phyloP scores from a whole-genome alignment of 2,797 vertebrate genomes.

The Darevskia nairensis region DNA sequence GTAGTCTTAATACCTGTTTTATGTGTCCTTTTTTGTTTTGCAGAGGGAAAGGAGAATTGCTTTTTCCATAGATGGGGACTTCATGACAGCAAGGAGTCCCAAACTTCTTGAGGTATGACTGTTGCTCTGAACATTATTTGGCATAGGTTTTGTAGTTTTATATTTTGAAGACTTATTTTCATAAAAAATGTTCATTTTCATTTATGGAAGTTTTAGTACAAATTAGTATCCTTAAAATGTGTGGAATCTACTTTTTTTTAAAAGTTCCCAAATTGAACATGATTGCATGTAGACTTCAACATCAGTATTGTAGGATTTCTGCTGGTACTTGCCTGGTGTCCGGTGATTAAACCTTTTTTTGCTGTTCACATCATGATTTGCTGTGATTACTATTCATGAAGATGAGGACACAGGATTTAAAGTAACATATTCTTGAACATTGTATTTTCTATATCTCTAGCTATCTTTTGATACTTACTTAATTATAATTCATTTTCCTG shows the following conservation, averaged over 20 bases:
- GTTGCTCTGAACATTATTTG: not conserved
- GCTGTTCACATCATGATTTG: constrained; percentile 74
- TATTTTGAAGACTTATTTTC: not conserved
- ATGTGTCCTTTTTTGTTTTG: too few species aligned
- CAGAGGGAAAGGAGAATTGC: not conserved
- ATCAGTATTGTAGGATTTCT: not conserved
- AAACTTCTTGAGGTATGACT: not conserved
- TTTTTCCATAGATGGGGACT: not conserved
- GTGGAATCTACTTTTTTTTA: too few species aligned
- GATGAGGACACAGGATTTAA: constrained; percentile 73
- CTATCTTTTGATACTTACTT: not conserved
- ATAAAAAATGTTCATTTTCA: not conserved
- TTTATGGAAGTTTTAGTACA: not conserved
- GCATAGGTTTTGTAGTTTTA: not conserved
- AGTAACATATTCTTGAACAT: not conserved
- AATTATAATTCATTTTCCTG: too few species aligned
- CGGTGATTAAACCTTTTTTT: constrained; percentile 69
- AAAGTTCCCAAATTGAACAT: too few species aligned
- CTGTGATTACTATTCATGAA: constrained; percentile 69
- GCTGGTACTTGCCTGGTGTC: constrained; percentile 48
- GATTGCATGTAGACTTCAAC: not conserved
- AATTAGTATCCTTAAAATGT: not conserved
- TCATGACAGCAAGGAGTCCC: not conserved
- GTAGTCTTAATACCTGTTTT: not conserved
- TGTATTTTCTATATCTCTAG: not conserved